Conservation (phyloP, 2,888 invertebrate genomes). For the Ophioninae sp. region DNA sequence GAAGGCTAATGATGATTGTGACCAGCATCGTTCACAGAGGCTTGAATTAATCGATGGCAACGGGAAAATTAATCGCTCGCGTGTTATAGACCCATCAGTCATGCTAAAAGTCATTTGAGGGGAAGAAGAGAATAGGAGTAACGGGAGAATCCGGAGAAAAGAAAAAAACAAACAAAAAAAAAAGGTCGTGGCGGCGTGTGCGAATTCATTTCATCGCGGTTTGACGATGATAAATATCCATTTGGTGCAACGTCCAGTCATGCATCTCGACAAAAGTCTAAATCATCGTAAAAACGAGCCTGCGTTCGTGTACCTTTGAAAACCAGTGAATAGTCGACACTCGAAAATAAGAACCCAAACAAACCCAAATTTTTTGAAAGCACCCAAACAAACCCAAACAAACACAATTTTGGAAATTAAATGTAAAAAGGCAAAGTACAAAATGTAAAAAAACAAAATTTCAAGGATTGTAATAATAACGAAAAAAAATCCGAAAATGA, state of each 20-base stretch:
- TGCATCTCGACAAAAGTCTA: slow-evolving; percentile 30
- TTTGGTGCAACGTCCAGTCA: slow-evolving; percentile 38
- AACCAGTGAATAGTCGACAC: too few relatives aligned
- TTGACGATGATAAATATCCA: slow-evolving; percentile 32
- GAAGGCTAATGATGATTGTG: slow-evolving; percentile 32
- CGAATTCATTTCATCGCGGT: slow-evolving; percentile 19
- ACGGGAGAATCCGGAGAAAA: slow-evolving; percentile 17
- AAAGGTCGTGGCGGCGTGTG: slow-evolving; percentile 7
- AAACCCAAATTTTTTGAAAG: too few relatives aligned
- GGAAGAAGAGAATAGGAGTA: slow-evolving; percentile 21
- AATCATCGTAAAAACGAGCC: background rate
- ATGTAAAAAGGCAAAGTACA: too few relatives aligned
- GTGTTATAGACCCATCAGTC: slow-evolving; percentile 44
- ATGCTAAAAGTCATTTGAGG: slow-evolving; percentile 36
- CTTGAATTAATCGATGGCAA: slow-evolving; percentile 49
- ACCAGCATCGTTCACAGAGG: slow-evolving; percentile 32
- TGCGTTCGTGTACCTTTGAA: background rate
- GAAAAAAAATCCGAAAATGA: too few relatives aligned
- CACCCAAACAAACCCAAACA: too few relatives aligned
- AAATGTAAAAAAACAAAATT: too few relatives aligned
- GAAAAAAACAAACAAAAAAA: too few relatives aligned
- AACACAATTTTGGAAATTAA: too few relatives aligned
- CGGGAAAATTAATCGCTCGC: slow-evolving; percentile 51
- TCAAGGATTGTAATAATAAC: too few relatives aligned
- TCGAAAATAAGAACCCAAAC: too few relatives aligned